Percentiles rank a stretch among this genome's conserved stretches.
Evolutionary conservation across 2,888 invertebrate genomes (phyloP).

Genomic region (Rotaria magnacalcarata): DNA sequence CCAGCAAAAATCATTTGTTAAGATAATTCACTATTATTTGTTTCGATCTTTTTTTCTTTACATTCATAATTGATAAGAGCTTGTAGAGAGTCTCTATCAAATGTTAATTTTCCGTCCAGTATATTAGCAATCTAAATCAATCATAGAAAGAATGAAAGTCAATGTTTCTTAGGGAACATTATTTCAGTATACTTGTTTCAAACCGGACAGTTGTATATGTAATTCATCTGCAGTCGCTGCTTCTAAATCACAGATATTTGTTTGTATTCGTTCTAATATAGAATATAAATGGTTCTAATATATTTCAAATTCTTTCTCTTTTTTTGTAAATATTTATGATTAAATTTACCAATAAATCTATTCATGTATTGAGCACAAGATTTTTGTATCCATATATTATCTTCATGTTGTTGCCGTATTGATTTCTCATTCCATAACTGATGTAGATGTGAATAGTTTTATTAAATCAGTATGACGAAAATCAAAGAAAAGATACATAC

Average conservation of each 20-base stretch:
- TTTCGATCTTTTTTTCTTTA: not conserved
- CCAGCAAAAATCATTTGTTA: not conserved
- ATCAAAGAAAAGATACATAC: not conserved
- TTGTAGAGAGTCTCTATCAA: not conserved
- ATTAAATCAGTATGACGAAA: not conserved
- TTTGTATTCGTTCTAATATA: not conserved
- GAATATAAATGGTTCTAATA: too few relatives aligned
- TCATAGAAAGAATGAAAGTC: not conserved
- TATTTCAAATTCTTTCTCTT: too few relatives aligned
- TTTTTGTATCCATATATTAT: not conserved
- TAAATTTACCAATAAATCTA: slow-evolving; percentile 24
- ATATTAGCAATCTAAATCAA: not conserved
- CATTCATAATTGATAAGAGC: not conserved
- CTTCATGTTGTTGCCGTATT: not conserved
- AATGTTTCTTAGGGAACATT: not conserved
- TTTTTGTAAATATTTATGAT: not conserved
- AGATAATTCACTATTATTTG: not conserved
- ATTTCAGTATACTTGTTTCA: not conserved
- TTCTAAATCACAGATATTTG: not conserved
- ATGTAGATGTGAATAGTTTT: too few relatives aligned
- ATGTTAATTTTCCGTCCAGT: not conserved
- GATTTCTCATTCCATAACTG: not conserved
- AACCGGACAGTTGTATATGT: not conserved
- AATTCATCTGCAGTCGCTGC: not conserved
- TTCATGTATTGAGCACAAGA: slow-evolving; percentile 23